phyloP scores from a whole-genome alignment of 2,888 invertebrate species.

The Xestia sexstrigata region DNA sequence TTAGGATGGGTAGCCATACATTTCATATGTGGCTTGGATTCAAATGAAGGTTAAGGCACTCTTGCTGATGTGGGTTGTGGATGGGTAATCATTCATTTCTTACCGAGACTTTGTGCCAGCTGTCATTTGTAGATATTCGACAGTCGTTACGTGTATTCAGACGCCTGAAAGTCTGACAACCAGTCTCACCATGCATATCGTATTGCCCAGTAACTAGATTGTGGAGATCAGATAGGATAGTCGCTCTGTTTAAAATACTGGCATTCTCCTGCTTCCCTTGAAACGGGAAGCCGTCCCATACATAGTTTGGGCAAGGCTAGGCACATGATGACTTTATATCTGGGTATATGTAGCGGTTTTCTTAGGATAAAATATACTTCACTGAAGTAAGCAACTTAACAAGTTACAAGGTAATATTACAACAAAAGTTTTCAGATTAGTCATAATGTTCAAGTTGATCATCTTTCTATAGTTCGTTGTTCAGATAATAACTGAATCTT shows the following conservation, averaged over 20 bases:
- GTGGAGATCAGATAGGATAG: background rate
- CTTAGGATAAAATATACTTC: background rate
- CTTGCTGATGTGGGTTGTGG: background rate
- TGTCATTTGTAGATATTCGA: background rate
- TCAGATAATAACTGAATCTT: constrained; percentile 27
- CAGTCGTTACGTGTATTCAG: background rate
- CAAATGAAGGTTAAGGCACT: background rate
- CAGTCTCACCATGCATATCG: background rate
- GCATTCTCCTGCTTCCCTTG: background rate
- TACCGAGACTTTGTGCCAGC: background rate
- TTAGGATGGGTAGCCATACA: background rate
- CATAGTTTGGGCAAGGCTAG: background rate
- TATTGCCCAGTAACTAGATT: background rate
- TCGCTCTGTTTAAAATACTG: background rate
- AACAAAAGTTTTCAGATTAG: constrained; percentile 50
- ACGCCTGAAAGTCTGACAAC: background rate
- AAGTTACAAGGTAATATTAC: constrained; percentile 35
- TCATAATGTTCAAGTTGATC: constrained; percentile 32
- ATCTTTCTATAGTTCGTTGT: constrained; percentile 32
- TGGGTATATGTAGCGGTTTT: background rate
- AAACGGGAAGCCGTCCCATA: background rate
- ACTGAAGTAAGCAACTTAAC: constrained; percentile 6
- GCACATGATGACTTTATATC: background rate
- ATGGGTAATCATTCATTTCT: background rate
- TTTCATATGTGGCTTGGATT: background rate